phyloP scores from a whole-genome alignment of 1,140 invertebrate species.

The Macrobrachium rosenbergii region DNA sequence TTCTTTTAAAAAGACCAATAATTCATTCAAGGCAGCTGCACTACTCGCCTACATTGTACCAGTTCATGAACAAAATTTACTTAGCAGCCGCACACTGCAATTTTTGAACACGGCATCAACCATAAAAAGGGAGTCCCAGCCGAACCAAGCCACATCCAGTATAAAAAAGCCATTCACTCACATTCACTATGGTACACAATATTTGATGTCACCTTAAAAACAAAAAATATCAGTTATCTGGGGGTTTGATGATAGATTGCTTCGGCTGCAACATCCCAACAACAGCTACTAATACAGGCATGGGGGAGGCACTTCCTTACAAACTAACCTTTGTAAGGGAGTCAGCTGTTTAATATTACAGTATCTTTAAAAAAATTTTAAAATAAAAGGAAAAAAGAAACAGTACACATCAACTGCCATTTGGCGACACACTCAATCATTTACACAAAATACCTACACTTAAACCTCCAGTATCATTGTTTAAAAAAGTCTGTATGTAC shows the following conservation, averaged over 20 bases:
- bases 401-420: slow-evolving; percentile 64
- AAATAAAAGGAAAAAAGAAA: slow-evolving; percentile 57
- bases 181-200: slow-evolving; percentile 45
- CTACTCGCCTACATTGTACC: slow-evolving; percentile 57
- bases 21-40: slow-evolving; percentile 51
- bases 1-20: slow-evolving; percentile 29
- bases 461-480: slow-evolving; percentile 64
- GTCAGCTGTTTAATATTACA: slow-evolving; percentile 40
- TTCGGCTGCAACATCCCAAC: slow-evolving; percentile 56
- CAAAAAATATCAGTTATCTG: slow-evolving; percentile 59
- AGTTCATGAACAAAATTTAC: slow-evolving; percentile 37
- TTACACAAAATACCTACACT: slow-evolving; percentile 65
- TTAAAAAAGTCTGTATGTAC: slow-evolving; percentile 65
- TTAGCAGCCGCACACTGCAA: slow-evolving; percentile 56
- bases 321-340: slow-evolving; percentile 61
- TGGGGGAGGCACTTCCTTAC: slow-evolving; percentile 57
- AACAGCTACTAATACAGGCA: slow-evolving; percentile 52
- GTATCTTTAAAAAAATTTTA: slow-evolving; percentile 22
- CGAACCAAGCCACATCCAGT: slow-evolving; percentile 58
- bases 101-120: slow-evolving; percentile 46
- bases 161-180: slow-evolving; percentile 56
- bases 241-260: slow-evolving; percentile 38
- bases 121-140: slow-evolving; percentile 55
- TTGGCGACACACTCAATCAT: slow-evolving; percentile 62
- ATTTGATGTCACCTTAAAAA: slow-evolving; percentile 54